Evolutionary conservation across 1,140 invertebrate species (phyloP).

Genomic region (Pachyrhynchus sulphureomaculatus): DNA sequence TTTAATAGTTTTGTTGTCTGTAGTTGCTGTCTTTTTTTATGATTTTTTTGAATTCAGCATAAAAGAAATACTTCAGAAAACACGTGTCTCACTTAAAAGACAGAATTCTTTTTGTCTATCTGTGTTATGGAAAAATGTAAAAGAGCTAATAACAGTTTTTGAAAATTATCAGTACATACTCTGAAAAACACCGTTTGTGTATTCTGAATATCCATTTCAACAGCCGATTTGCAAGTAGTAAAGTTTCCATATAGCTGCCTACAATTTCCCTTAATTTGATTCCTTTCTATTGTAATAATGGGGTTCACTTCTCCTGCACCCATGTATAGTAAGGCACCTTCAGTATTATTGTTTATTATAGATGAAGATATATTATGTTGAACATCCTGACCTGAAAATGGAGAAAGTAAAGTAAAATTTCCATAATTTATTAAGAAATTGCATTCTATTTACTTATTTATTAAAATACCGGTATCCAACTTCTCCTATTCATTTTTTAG

Average conservation of each 20-base stretch:
- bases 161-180: conserved; percentile 66
- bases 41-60: too few species aligned
- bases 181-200: conserved; percentile 85
- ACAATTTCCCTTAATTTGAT: conserved; percentile 88
- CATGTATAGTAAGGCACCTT: conserved; percentile 84
- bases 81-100: too few species aligned
- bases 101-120: too few species aligned
- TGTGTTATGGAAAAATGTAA: too few species aligned
- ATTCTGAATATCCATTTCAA: conserved; percentile 91
- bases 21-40: too few species aligned
- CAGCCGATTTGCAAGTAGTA: conserved; percentile 78
- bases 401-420: background rate
- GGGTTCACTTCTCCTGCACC: conserved; percentile 96
- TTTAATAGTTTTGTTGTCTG: too few species aligned
- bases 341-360: conserved; percentile 78
- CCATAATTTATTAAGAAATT: too few species aligned
- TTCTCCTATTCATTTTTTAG: too few species aligned
- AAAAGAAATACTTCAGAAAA: too few species aligned
- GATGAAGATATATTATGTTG: conserved; percentile 90
- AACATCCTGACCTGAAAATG: conserved; percentile 78
- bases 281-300: conserved; percentile 83
- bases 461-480: too few species aligned
- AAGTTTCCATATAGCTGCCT: conserved; percentile 94
- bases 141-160: too few species aligned
- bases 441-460: too few species aligned